Evolutionary conservation across 2,888 invertebrate genomes (phyloP).

Genomic region (Eudasyphora cyanicolor): DNA sequence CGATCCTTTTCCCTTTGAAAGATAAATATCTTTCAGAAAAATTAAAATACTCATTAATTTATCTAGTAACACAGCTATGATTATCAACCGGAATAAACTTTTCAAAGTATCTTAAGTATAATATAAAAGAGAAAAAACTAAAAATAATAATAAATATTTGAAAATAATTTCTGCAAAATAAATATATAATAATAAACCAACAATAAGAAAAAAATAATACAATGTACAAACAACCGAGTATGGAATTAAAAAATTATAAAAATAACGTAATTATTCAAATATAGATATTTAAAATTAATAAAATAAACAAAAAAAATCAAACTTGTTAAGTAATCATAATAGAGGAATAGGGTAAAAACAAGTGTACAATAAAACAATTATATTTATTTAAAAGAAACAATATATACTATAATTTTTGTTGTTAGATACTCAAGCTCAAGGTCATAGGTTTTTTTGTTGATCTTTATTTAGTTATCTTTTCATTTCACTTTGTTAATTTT

Average conservation of each 20-base stretch:
- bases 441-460: no score
- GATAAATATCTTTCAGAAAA: no score
- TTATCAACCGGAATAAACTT: background rate
- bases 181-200: background rate
- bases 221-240: no score
- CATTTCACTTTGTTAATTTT: no score
- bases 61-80: background rate
- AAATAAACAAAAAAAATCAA: background rate
- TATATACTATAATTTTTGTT: no score
- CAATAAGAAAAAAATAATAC: no score
- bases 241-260: background rate
- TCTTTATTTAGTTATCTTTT: no score
- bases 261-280: no score
- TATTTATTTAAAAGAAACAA: background rate
- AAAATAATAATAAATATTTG: background rate
- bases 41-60: background rate
- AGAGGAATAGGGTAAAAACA: background rate
- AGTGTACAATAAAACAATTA: background rate
- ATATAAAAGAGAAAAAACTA: background rate
- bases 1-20: background rate
- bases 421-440: no score
- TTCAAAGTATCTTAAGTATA: background rate
- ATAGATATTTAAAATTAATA: background rate
- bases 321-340: no score
- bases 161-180: background rate